phyloP scores from a whole-genome alignment of 2,797 vertebrate genomes.

The Toxotes lorentzi region DNA sequence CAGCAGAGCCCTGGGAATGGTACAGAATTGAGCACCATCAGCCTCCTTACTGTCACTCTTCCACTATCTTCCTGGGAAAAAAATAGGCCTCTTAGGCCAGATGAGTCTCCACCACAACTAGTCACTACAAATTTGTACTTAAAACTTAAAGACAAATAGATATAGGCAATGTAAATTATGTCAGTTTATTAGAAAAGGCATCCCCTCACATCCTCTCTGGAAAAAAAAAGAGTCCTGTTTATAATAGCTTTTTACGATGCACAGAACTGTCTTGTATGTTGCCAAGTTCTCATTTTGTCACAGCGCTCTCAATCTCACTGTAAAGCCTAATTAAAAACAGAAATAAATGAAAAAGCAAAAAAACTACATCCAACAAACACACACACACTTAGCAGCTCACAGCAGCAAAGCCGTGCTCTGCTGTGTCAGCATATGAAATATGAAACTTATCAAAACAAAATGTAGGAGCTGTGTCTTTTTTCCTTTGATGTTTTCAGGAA shows the following conservation, averaged over 20 bases:
- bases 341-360: neutral
- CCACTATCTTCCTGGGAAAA: neutral
- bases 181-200: neutral
- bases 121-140: neutral
- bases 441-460: conserved; percentile 37
- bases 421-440: conserved; percentile 35
- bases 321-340: neutral
- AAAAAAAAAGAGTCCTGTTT: neutral
- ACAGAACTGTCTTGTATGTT: neutral
- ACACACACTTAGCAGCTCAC: neutral
- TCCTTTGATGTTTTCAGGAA: conserved; percentile 36
- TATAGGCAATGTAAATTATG: neutral
- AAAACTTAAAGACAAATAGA: neutral
- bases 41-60: neutral
- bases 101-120: neutral
- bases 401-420: neutral
- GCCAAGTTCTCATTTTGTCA: neutral
- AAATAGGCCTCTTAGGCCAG: neutral
- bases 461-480: neutral
- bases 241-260: too few relatives aligned
- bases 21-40: neutral
- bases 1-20: conserved; percentile 4
- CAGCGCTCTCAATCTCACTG: neutral
- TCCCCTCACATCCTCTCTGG: neutral
- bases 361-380: neutral